Conservation (phyloP, 64 coral and sea anemone species). For the Astreopora myriophthalma region DNA sequence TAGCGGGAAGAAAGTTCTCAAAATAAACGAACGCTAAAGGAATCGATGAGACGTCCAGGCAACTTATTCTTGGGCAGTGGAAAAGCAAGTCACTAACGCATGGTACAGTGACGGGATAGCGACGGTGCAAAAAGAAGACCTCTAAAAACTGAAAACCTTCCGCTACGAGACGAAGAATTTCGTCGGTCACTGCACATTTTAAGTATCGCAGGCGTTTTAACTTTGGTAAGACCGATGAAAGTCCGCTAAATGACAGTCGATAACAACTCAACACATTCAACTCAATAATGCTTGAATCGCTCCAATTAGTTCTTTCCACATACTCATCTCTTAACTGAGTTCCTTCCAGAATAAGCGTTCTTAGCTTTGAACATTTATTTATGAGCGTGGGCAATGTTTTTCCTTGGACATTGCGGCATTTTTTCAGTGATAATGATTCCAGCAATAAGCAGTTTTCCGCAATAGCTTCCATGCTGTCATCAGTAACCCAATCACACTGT, state of each 20-base stretch:
- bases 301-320: slow-evolving; percentile 49
- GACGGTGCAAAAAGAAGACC: slow-evolving; percentile 57
- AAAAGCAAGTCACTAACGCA: slow-evolving; percentile 67
- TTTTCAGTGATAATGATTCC: slow-evolving; percentile 62
- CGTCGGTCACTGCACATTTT: slow-evolving; percentile 73
- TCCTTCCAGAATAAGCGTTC: slow-evolving; percentile 64
- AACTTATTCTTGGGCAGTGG: slow-evolving; percentile 57
- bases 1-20: slow-evolving; percentile 58
- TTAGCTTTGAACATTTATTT: slow-evolving; percentile 31
- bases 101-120: slow-evolving; percentile 72
- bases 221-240: slow-evolving; percentile 68
- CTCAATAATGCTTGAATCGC: slow-evolving; percentile 45
- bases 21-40: slow-evolving; percentile 69
- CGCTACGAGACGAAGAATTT: slow-evolving; percentile 42
- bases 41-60: slow-evolving; percentile 75
- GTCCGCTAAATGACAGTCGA: slow-evolving; percentile 33
- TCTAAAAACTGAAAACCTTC: slow-evolving; percentile 53
- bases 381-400: slow-evolving; percentile 44
- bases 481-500: slow-evolving; percentile 73
- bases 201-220: slow-evolving; percentile 69
- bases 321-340: slow-evolving; percentile 62
- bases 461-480: slow-evolving; percentile 38
- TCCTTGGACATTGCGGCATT: slow-evolving; percentile 75
- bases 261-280: slow-evolving; percentile 74
- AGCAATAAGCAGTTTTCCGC: slow-evolving; percentile 53